These are phyloP conservation scores for Spizella passerina DNA, from an alignment of 2,797 vertebrate genomes.

Conservation along the genomic window DNA sequence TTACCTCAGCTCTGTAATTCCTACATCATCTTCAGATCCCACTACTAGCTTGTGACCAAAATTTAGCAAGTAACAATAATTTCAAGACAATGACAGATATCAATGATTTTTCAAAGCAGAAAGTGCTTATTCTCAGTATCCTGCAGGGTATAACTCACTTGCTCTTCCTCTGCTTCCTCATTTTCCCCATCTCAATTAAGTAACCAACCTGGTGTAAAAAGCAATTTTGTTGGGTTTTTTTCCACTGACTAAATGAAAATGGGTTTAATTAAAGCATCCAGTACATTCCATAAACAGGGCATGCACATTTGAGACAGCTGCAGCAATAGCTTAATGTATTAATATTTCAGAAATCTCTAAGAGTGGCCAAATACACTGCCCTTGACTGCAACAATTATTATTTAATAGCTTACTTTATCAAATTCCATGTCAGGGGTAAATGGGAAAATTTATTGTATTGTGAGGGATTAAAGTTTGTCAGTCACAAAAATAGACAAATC, in stretches of 20 bases:
- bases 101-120: constrained; percentile 24
- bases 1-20: not conserved
- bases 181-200: constrained; percentile 47
- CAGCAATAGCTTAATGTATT: not conserved
- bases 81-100: constrained; percentile 14
- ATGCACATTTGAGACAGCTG: not conserved
- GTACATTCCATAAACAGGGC: not conserved
- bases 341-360: constrained; percentile 34
- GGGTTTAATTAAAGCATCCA: constrained; percentile 40
- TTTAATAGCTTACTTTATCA: constrained; percentile 40
- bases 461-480: not conserved
- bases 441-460: not conserved
- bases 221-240: not conserved
- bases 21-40: not conserved
- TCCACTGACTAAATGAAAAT: constrained; percentile 23
- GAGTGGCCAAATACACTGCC: constrained; percentile 10
- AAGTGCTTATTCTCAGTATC: constrained; percentile 1
- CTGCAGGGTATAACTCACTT: constrained; percentile 13
- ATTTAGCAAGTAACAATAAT: not conserved
- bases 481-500: constrained; percentile 2
- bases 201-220: constrained; percentile 12
- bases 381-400: constrained; percentile 33
- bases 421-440: not conserved
- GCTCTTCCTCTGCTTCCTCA: not conserved
- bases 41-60: not conserved